Conservation (phyloP, 2,113 vertebrate species). For the Oriolus oriolus region DNA sequence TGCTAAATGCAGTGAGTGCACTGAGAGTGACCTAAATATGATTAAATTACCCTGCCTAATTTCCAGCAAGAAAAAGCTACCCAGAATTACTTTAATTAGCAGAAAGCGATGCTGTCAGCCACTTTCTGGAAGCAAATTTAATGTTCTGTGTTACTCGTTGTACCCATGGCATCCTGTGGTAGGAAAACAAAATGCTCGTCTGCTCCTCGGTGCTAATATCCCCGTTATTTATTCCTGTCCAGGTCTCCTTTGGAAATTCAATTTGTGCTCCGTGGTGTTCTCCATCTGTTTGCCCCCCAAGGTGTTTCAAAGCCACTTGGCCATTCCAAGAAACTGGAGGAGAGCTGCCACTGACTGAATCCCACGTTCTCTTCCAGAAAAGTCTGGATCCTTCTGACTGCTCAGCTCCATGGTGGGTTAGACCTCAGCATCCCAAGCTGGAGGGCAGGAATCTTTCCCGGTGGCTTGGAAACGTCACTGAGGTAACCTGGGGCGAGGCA, state of each 20-base stretch:
- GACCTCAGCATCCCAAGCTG: neutral
- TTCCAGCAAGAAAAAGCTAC: conserved; percentile 27
- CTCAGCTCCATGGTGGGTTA: neutral
- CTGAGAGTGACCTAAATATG: conserved; percentile 49
- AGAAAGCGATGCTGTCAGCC: conserved; percentile 16
- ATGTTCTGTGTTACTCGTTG: neutral
- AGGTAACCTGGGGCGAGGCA: neutral
- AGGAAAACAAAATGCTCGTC: conserved; percentile 9
- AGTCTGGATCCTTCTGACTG: neutral
- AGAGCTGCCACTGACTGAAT: neutral
- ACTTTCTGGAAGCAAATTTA: neutral
- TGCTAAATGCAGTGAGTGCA: conserved; percentile 26
- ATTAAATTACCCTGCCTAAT: conserved; percentile 41
- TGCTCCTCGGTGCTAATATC: neutral
- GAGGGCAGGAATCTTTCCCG: neutral
- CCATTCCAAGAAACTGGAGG: neutral
- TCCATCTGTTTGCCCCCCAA: neutral
- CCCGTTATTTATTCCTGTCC: neutral
- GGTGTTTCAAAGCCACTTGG: neutral
- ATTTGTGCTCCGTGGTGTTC: neutral
- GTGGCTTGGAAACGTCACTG: neutral
- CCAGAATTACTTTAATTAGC: conserved; percentile 53
- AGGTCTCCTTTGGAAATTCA: neutral
- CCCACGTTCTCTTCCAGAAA: neutral
- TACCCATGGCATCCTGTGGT: neutral